Base-by-base conservation (phyloP, 2,888 invertebrate genomes). In the Apotomis capreana region DNA sequence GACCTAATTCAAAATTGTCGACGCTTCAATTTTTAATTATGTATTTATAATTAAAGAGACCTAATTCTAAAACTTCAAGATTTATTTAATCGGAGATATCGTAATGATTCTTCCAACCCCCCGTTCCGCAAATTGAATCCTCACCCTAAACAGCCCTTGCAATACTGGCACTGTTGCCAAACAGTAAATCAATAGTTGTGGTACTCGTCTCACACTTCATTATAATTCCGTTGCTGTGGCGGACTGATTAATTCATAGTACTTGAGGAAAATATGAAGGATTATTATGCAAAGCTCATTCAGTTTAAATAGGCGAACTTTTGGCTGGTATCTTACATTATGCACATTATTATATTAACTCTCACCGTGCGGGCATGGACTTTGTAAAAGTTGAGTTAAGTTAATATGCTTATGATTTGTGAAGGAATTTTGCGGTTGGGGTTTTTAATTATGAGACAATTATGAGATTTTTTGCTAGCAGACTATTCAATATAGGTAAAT, bases 201-300 rank as follows among this genome's bases (percentile, higher is more conserved):
- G 61, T 62, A 4, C 57, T 44, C n/a, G 4, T 63, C 55, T 55
- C 46, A 46, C 64, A 62, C 64, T 69, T 73, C 59, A 69, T 68
- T 60, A 58, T 61, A 60, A 72, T 59, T 68, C 72, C 44, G 68
- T 36, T 58, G 46, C 46, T 65, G 65, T 59, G 40, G 44, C 55
- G 51, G 40, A 52, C 69, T 73, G 46, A 73, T 73, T 69, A 73
- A 73, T 73, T 73, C 73, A 73, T 69, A 58, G 40, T 51, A 68
- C 64, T 73, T 69, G 64, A 61, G 59, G 65, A 73, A 73, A 64
- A 49, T 73, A 64, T 69, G 64, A 73, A 64, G 54, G 55, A 65
- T 73, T 69, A 73, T 69, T 73, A 73, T 73, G 73, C 73, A 73
- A 69, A 73, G 69, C 69, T 73, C 64, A 69, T 73, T 73, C 54